These are phyloP conservation scores for Macrochelys suwanniensis DNA, from an alignment of 2,797 vertebrate species.

Conservation along the genomic window DNA sequence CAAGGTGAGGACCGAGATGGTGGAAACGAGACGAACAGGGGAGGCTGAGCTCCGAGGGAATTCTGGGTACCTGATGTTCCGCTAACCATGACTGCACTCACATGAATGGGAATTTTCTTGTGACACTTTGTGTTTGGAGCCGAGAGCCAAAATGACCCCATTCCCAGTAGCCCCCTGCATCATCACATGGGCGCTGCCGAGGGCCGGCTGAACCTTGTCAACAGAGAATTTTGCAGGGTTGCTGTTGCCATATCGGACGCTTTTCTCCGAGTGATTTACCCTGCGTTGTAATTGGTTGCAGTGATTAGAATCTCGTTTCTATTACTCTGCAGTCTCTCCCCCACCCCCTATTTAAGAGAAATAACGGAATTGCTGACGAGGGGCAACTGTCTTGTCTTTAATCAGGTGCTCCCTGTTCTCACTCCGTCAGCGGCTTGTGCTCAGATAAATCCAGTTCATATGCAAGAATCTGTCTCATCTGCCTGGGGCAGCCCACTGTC, in stretches of 20 bases:
- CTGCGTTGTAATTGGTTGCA: rapidly evolving
- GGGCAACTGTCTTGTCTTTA: neutral
- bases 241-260: rapidly evolving
- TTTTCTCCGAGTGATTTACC: neutral
- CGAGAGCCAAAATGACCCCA: too few species aligned
- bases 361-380: neutral
- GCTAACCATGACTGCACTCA: neutral
- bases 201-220: rapidly evolving
- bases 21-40: neutral
- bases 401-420: rapidly evolving
- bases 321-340: rapidly evolving
- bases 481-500: neutral
- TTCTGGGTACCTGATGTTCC: neutral
- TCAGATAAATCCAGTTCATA: neutral
- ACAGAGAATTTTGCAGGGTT: rapidly evolving
- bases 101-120: neutral
- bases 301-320: neutral
- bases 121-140: neutral
- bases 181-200: neutral
- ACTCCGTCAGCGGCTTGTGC: neutral
- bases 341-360: neutral
- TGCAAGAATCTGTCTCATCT: too few species aligned
- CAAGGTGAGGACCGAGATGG: neutral
- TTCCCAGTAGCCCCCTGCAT: neutral
- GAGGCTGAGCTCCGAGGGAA: neutral